Conservation (phyloP, 2,113 vertebrate genomes). For the Siniperca chuatsi region DNA sequence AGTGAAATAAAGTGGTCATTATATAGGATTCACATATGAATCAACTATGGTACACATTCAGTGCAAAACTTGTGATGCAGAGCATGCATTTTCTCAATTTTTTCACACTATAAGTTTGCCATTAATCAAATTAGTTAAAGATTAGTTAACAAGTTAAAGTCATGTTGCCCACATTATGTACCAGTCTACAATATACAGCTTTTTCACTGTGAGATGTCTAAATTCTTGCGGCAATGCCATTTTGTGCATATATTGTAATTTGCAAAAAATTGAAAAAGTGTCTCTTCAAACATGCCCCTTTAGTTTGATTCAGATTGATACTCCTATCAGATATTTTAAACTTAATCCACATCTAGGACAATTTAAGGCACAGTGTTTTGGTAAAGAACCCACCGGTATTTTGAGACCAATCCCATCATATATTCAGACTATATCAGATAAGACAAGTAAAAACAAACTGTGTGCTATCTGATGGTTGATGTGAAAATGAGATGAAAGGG, state of each 20-base stretch:
- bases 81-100: neutral
- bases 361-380: neutral
- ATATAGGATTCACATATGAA: neutral
- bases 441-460: neutral
- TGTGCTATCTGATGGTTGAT: constrained; percentile 7
- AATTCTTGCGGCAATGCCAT: neutral
- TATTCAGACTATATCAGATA: neutral
- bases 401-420: neutral
- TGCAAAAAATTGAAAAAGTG: too few species aligned
- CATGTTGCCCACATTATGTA: neutral
- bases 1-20: neutral
- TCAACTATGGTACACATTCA: neutral
- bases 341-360: neutral
- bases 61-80: neutral
- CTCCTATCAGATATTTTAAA: neutral
- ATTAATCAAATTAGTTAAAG: too few species aligned
- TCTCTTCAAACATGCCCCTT: neutral
- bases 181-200: neutral
- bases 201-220: neutral
- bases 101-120: neutral
- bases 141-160: neutral
- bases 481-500: constrained; percentile 17
- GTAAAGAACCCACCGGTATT: neutral
- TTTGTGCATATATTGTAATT: neutral
- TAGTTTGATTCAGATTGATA: neutral